Base-by-base conservation (phyloP, 2,888 invertebrate genomes). In the Monopis laevigella region DNA sequence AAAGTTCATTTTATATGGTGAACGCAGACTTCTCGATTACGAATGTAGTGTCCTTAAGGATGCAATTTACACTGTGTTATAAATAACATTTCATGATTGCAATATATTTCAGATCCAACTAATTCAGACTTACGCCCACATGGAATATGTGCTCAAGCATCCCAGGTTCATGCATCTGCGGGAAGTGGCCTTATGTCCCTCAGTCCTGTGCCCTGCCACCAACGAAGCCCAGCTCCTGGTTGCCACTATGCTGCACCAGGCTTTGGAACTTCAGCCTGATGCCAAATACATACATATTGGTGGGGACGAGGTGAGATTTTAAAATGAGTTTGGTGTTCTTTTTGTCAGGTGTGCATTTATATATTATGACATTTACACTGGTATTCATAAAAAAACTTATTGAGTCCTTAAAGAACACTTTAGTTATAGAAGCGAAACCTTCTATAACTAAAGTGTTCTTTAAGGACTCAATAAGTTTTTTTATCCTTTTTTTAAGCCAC, bases 111-210 rank as follows among this genome's bases (percentile, higher is more conserved):
- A 82, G 82, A 77, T 83, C 39, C 93, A 93, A 17, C 72, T 94
- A 12, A 84, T 94, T n/a, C 94, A 93, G 72, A 91, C 92, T 0
- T 90, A 94, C 56, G 93, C 93, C 0, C 93, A 94, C 65, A 82
- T 93, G 80, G 94, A 94, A 78, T 93, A 88, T 73, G 87, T 90
- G 0, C 66, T 93, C 41, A 93, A 93, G 58, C 87, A 90, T 48
- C 83, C 85, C 7, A 74, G 85, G 48, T 91, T 86, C 77, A 60
- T 75, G 13, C 67, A 77, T 10, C 62, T 92, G 7, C 70, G 92
- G 6, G 93, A 93, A 68, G 82, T 84, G 1, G 82, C 80, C 39
- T 66, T 62, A 1, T 87, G 86, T 50, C 88, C 89, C 0, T 86
- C 87, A 56, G 91, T 89, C 45, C 83, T 92, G 49, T 92, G 92